These are phyloP conservation scores for Paraescarpia echinospica DNA, from an alignment of 1,140 invertebrate species.

Conservation along the genomic window DNA sequence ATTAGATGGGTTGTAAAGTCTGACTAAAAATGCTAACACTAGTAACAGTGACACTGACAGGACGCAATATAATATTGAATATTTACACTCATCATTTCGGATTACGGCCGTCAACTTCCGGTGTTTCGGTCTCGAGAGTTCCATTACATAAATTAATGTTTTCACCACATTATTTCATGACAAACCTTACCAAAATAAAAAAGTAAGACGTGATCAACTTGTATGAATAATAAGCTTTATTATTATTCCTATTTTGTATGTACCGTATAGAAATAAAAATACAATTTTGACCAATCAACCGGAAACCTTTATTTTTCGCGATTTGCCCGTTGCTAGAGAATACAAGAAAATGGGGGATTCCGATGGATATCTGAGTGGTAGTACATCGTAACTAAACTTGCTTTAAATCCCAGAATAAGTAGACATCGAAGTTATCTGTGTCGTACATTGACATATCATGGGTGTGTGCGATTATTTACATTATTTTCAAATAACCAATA, in stretches of 20 bases:
- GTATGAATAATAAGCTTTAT: not conserved
- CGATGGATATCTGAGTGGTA: not conserved
- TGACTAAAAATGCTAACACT: not conserved
- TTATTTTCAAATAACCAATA: not conserved
- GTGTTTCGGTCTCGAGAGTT: not conserved
- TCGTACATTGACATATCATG: not conserved
- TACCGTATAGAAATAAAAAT: not conserved
- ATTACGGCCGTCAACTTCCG: not conserved
- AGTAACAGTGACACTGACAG: not conserved
- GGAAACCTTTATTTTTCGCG: not conserved
- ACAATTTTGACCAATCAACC: not conserved
- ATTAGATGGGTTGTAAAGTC: not conserved
- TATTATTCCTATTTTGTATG: not conserved
- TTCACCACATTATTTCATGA: not conserved
- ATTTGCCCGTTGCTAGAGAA: not conserved
- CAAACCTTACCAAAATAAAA: not conserved
- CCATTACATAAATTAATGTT: not conserved
- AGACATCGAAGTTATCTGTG: slow-evolving; percentile 5
- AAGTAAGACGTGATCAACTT: not conserved
- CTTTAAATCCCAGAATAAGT: not conserved
- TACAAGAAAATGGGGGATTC: not conserved
- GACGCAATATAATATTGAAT: not conserved
- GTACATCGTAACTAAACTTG: not conserved
- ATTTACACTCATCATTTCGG: not conserved
- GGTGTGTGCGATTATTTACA: not conserved